Conservation (phyloP, 2,113 vertebrate genomes). For the Apus apus region DNA sequence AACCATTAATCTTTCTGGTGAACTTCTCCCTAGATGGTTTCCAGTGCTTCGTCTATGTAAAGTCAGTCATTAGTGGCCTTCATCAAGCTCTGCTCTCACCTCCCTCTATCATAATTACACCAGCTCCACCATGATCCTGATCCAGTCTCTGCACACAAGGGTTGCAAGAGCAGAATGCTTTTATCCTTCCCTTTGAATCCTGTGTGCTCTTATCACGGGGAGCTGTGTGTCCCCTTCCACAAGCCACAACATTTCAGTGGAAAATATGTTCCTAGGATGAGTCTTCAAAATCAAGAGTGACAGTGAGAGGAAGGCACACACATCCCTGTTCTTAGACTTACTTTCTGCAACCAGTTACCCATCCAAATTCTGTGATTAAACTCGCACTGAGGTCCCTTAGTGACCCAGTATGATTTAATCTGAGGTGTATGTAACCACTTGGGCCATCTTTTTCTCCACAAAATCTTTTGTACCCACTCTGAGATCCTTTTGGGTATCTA, state of each 20-base stretch:
- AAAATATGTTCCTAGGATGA: not conserved
- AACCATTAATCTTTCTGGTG: not conserved
- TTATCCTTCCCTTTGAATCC: not conserved
- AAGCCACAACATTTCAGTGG: not conserved
- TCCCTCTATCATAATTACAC: not conserved
- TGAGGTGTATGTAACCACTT: not conserved
- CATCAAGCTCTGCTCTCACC: not conserved
- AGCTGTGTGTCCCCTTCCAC: fast-evolving
- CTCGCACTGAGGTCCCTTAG: not conserved
- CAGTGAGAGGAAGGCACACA: not conserved
- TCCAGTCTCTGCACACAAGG: not conserved
- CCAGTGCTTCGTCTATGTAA: not conserved
- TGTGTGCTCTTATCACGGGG: too few relatives aligned
- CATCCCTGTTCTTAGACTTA: not conserved
- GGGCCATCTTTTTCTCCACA: not conserved
- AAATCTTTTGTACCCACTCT: not conserved
- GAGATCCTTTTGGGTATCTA: not conserved
- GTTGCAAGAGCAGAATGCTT: not conserved
- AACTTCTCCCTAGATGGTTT: not conserved
- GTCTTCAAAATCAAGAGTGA: not conserved
- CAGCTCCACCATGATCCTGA: not conserved
- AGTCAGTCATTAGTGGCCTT: not conserved
- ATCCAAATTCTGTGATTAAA: not conserved
- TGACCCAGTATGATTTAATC: not conserved
- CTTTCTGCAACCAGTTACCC: not conserved